Evolutionary conservation across 30 jellyfish, hydroid and myxozoan genomes (phyloP), one percentile per base, ranked within the genome.

Genomic region (Nemopilema nomurai): DNA sequence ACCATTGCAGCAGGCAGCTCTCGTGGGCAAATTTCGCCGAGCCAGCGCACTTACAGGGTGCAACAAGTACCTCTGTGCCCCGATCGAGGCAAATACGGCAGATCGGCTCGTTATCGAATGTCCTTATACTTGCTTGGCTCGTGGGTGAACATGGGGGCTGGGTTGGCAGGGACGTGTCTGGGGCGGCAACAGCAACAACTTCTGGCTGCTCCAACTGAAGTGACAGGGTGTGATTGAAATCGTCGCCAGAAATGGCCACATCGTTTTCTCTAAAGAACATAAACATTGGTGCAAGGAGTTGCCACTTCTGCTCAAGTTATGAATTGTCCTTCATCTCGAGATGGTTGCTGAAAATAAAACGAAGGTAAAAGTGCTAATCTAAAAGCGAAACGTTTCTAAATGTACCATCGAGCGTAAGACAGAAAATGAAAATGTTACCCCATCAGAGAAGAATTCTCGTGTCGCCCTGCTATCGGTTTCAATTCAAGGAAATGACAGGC

Each of bases 21-120:
- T 95, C 99, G 75, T 95, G 99, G 8, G 97, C 99, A 70, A 77
- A 95, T 77, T 80, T 76, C 0, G 99, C 94, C 0, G 99, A 88
- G 24, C 99, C 99, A 3, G 99, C 62, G 73, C 99, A 95, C 29
- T 85, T 89, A 83, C 99, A 95, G 17, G 99, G 99, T 13, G 99
- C 87, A 51, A 95, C 90, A 65, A 95, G 77, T 7, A 85, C 82
- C 30, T 85, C 93, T 69, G 91, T 84, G 26, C 90, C 90, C 18
- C 81, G 28, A 62, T 90, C 99, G 17, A 95, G 88, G 31, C 99
- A 95, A 3, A 95, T 95, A 16, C 99, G 96, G 83, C 99, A 95
- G 1, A 71, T 77, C 4, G 81, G 62, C 17, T 90, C 97, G 20
- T 20, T 51, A 4, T 79, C 92, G 4, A 81, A 6, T 57, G 92